Percentiles rank a stretch among this genome's conserved stretches.
Conservation (phyloP, 2,888 invertebrate species). For the Drosophila cognata region DNA sequence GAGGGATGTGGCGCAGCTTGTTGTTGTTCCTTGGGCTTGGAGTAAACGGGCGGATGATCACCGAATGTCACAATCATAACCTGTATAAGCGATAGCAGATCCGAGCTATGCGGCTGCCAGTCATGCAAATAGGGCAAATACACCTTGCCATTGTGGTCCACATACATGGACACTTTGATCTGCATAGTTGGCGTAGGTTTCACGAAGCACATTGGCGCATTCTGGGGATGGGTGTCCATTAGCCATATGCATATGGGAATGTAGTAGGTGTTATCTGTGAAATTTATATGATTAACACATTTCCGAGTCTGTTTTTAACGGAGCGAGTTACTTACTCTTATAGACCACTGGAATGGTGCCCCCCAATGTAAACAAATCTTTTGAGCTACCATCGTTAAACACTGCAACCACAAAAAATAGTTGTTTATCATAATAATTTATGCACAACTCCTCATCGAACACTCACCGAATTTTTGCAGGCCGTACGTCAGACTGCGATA, state of each 20-base stretch:
- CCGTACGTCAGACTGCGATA: conserved; percentile 89
- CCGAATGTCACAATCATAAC: conserved; percentile 97
- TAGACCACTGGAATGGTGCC: conserved; percentile 97
- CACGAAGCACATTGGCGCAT: conserved; percentile 97
- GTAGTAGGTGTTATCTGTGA: conserved; percentile 92
- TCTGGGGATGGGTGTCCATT: conserved; percentile 98
- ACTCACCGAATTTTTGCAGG: conserved; percentile 90
- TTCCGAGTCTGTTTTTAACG: not conserved
- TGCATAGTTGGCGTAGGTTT: conserved; percentile 97
- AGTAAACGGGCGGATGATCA: conserved; percentile 97
- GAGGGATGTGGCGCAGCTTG: conserved; percentile 86
- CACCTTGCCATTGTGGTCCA: conserved; percentile 97
- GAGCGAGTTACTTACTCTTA: conserved; percentile 89
- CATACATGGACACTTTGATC: conserved; percentile 96
- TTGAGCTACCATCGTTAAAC: conserved; percentile 94
- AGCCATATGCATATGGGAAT: conserved; percentile 98
- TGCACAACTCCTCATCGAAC: not conserved
- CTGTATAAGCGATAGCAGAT: conserved; percentile 94
- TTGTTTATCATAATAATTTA: conserved; percentile 1
- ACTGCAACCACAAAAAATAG: conserved; percentile 85
- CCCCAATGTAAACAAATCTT: conserved; percentile 92
- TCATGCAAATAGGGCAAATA: conserved; percentile 98
- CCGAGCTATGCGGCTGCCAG: conserved; percentile 93
- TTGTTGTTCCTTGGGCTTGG: conserved; percentile 88
- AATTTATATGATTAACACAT: conserved; percentile 5